A percentile compares a stretch with the other conserved stretches of the same genome.
phyloP scores from a whole-genome alignment of 1,140 invertebrate species.

The Zaprionus capensis region DNA sequence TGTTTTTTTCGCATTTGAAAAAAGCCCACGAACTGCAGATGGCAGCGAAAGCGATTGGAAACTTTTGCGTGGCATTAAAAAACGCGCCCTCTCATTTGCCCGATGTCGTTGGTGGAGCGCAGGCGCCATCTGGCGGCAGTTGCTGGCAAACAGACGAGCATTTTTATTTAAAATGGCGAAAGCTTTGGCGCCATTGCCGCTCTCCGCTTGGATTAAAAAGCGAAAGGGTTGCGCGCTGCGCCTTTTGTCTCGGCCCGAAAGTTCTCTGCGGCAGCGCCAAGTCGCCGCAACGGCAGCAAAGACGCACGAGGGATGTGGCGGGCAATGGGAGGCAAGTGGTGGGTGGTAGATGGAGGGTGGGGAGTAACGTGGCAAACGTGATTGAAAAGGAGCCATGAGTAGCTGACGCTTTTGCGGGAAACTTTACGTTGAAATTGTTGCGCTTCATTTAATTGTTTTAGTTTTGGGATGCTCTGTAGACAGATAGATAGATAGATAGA shows the following conservation, averaged over 20 bases:
- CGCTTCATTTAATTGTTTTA: constrained; percentile 20
- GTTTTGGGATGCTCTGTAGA: neutral
- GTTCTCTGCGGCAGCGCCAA: constrained; percentile 20
- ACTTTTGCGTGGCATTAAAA: constrained; percentile 26
- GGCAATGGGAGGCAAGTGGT: too few species aligned
- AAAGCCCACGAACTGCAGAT: neutral
- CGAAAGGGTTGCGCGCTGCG: constrained; percentile 68
- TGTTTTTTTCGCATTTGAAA: neutral
- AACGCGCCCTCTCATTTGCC: constrained; percentile 2
- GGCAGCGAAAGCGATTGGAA: neutral
- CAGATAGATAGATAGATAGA: neutral
- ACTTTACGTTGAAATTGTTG: constrained; percentile 9
- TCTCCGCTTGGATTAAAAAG: constrained; percentile 70
- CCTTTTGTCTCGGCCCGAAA: constrained; percentile 32
- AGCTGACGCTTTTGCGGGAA: constrained; percentile 3
- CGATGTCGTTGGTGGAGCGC: neutral
- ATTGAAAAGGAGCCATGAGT: neutral
- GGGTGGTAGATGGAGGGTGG: neutral
- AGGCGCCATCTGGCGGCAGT: constrained; percentile 59
- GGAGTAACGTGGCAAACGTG: neutral
- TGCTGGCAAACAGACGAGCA: constrained; percentile 40
- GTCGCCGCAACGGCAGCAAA: neutral
- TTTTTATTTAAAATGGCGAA: constrained; percentile 81
- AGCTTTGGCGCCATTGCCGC: constrained; percentile 74
- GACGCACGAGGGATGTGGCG: neutral